Base-by-base conservation (phyloP, 2,888 invertebrate species). In the Girardia tigrina region DNA sequence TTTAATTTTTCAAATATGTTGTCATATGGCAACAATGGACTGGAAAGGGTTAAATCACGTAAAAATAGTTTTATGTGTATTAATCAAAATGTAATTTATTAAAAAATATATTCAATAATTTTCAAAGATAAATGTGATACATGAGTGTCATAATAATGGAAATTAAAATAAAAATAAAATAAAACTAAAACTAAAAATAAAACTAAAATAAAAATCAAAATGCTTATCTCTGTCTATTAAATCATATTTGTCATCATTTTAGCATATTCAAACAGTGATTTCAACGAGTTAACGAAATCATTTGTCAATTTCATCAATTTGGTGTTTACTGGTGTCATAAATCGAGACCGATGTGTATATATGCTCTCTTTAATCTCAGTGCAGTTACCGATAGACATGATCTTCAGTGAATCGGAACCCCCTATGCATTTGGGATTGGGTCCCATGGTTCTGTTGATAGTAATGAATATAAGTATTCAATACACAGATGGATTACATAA, bases 241-340 rank as follows among this genome's bases (percentile, higher is more conserved):
- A 6, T 8, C 23, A 56, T 2, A 56, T 2, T 56, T n/a, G 36
- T 12, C n/a, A 56, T 56, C 4, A 20, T 56, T 56, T 20, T 56
- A 56, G 56, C 56, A 4, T 23, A 56, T 12, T 4, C 56, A 6
- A n/a, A 12, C 4, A 56, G n/a, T 56, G 56, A 56, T 56, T 23
- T 56, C 6, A 56, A 56, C n/a, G 56, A 56, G 23, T 56, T 56
- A 56, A 56, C 56, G 23, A 56, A 56, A 56, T 56, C 23, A 56
- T 56, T 4, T 56, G 56, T 56, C 2, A 56, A 56, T 56, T 56
- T 56, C n/a, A 56, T 56, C 56, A 56, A 56, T 56, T n/a, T 56
- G n/a, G n/a, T 56, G 56, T 56, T 56, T 56, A 20, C 56, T 56
- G 23, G 23, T 56, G 56, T 56, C 23, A 56, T 56, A 6, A 56